A percentile compares a stretch with the other conserved stretches of the same genome.
Conservation (phyloP, 2,888 invertebrate genomes). For the Fissipunctia ypsillon region DNA sequence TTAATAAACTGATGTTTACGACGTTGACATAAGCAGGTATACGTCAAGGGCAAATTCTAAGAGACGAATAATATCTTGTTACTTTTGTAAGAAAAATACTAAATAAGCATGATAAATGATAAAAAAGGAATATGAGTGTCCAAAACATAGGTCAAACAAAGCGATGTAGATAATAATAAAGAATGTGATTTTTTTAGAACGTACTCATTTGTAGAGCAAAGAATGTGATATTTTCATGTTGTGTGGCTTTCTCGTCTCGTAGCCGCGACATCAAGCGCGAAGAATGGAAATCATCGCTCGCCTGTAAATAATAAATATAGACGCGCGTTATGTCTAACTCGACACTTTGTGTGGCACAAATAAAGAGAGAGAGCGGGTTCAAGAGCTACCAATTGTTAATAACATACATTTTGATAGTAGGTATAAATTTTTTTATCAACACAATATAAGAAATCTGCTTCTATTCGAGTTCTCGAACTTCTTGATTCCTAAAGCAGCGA, state of each 20-base stretch:
- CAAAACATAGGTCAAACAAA: constrained; percentile 34
- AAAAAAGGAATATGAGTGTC: constrained; percentile 34
- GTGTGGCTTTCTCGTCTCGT: constrained; percentile 76
- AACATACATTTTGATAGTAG: not conserved
- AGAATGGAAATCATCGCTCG: constrained; percentile 79
- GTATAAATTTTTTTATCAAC: not conserved
- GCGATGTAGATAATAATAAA: constrained; percentile 46
- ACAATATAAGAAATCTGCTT: not conserved
- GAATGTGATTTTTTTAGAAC: constrained; percentile 53
- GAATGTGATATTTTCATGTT: constrained; percentile 70
- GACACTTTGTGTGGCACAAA: constrained; percentile 52
- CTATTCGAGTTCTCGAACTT: not conserved
- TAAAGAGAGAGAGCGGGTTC: constrained; percentile 34
- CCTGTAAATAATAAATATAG: constrained; percentile 77
- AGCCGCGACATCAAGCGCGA: constrained; percentile 76
- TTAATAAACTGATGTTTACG: constrained; percentile 66
- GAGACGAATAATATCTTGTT: constrained; percentile 42
- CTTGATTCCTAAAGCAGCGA: not conserved
- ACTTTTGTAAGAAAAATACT: constrained; percentile 42
- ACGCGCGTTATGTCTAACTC: constrained; percentile 70
- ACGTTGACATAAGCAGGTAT: constrained; percentile 60
- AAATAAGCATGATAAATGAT: constrained; percentile 20
- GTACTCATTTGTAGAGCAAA: constrained; percentile 61
- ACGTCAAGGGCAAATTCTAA: constrained; percentile 57
- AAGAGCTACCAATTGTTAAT: constrained; percentile 12